A percentile compares a stretch with the other conserved stretches of the same genome.
These are phyloP conservation scores for Crotalus helleri DNA, from an alignment of 2,113 vertebrate genomes.

Conservation along the genomic window DNA sequence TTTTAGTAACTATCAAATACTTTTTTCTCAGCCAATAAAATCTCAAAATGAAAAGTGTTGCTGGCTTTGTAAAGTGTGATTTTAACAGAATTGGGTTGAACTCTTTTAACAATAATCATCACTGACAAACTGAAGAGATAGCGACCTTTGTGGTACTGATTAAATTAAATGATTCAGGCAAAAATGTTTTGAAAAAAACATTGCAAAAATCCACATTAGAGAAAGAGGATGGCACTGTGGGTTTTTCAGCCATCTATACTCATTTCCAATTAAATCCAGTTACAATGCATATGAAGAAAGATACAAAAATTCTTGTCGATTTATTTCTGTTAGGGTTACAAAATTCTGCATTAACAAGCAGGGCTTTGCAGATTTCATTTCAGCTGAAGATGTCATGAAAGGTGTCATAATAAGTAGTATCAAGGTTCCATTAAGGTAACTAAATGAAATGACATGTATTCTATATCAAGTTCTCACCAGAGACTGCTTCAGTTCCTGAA, in stretches of 20 bases:
- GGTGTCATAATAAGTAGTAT: neutral
- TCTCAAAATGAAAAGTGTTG: constrained; percentile 1
- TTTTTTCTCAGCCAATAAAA: neutral
- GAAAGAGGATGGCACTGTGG: neutral
- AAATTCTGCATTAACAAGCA: neutral
- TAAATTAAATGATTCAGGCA: constrained; percentile 13
- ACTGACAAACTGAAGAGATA: constrained; percentile 13
- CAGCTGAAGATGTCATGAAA: neutral
- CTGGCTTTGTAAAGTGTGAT: neutral
- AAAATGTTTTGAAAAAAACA: constrained; percentile 13
- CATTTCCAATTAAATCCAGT: neutral
- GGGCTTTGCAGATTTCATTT: neutral
- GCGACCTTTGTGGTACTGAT: constrained; percentile 22
- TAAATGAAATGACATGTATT: neutral
- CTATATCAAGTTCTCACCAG: neutral
- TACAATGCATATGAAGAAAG: neutral
- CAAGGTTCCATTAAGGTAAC: neutral
- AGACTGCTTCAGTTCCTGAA: neutral
- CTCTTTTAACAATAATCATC: constrained; percentile 5
- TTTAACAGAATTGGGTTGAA: constrained; percentile 2
- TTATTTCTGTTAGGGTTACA: neutral
- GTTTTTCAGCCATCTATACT: neutral
- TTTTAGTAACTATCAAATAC: neutral
- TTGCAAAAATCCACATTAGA: neutral
- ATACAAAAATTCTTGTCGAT: neutral